Evolutionary conservation across 2,797 vertebrate species (phyloP), one percentile per base, ranked within the genome.

Genomic region (Argya squamiceps): DNA sequence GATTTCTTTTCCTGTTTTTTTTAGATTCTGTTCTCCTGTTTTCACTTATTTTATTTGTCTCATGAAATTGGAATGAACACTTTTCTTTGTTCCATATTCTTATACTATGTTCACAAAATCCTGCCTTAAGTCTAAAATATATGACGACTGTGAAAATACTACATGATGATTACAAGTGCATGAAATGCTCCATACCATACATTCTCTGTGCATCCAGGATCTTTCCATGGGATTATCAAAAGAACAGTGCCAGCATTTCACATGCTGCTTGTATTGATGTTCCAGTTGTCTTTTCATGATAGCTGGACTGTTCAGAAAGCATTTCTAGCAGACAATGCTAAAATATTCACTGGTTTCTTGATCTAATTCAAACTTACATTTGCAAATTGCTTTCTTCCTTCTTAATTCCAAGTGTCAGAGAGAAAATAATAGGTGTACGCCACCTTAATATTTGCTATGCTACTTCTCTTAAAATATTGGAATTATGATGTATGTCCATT

Each of bases 121-220:
- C 52, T 83, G 27, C 32, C 77, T 88, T 29, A 47, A 81, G 43
- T 79, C 83, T 84, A 65, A 92, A 92, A 86, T 93, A 53, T 90
- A 92, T 93, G 67, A 92, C 90, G 85, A 71, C 76, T 82, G 20
- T 93, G 93, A 88, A 88, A 90, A 93, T 74, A 84, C 41, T 82
- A 73, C 47, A 69, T 90, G 93, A 94, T 88, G 88, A 94, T 81
- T 59, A 79, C 23, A 50, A 94, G 20, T 69, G 59, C 90, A 93
- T 69, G 36, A 86, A 93, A 88, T 90, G 49, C 46, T 90, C 47
- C 39, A 55, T 82, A 49, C 49, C 32, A 32, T 78, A 76, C 87
- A 76, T 84, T 92, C 39, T 94, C 36, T 41, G 44, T 73, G 36
- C 77, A 79, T 73, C 80, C 88, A 59, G 36, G 80, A 82, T 67